Evolutionary conservation across 2,797 vertebrate species (phyloP).

Genomic region (Gorsachius magnificus): DNA sequence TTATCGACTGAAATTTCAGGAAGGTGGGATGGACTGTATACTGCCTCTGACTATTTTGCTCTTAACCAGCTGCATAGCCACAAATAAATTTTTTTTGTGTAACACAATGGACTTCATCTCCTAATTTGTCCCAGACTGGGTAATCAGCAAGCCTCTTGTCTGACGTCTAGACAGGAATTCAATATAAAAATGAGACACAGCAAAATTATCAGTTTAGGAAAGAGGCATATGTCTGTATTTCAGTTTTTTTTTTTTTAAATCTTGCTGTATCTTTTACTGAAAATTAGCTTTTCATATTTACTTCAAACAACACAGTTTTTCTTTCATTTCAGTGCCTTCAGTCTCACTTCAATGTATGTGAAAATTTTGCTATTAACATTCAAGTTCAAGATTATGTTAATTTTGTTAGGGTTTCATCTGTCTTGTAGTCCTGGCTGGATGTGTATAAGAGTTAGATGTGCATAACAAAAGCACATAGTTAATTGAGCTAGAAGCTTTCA

Average conservation of each 20-base stretch:
- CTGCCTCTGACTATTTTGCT: not conserved
- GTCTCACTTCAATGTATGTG: not conserved
- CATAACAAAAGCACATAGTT: not conserved
- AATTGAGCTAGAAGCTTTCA: not conserved
- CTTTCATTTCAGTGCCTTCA: not conserved
- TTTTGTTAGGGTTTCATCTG: not conserved
- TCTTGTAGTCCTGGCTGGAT: not conserved
- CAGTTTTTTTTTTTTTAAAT: not conserved
- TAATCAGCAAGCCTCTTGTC: constrained; percentile 30
- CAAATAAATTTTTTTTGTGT: constrained; percentile 4
- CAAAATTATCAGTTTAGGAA: not conserved
- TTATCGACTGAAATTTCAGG: not conserved
- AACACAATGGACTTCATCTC: not conserved
- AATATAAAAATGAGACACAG: constrained; percentile 17
- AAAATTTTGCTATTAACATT: not conserved
- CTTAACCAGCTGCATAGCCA: not conserved
- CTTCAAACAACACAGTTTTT: not conserved
- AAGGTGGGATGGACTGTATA: not conserved
- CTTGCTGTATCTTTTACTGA: not conserved
- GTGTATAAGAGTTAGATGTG: not conserved
- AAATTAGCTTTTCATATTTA: not conserved
- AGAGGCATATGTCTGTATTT: not conserved
- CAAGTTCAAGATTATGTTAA: not conserved
- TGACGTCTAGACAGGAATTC: constrained; percentile 11
- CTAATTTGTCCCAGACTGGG: not conserved